Percentiles rank a stretch among this genome's conserved stretches.
These are phyloP conservation scores for Toxonevra muliebris DNA, from an alignment of 2,888 invertebrate genomes.

Conservation along the genomic window DNA sequence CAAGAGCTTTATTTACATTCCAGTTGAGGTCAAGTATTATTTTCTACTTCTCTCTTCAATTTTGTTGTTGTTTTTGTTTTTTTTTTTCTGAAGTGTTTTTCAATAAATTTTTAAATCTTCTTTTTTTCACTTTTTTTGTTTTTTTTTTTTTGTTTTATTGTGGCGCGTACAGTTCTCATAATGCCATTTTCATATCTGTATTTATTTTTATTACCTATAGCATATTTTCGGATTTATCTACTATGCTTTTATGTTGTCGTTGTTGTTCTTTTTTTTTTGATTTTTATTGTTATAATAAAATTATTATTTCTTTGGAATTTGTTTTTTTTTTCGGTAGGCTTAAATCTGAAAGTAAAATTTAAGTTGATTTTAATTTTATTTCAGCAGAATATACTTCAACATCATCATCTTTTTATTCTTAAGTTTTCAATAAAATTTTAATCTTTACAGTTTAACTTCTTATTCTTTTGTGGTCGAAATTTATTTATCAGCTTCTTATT, in stretches of 20 bases:
- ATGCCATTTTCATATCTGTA: slow-evolving; percentile 2
- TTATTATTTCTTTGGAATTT: neutral
- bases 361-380: neutral
- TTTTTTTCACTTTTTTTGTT: neutral
- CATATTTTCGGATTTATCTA: neutral
- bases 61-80: neutral
- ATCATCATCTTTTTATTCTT: no score
- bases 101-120: slow-evolving; percentile 26
- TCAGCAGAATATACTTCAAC: no score
- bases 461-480: no score
- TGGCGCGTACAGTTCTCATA: neutral
- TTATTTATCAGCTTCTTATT: no score
- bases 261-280: neutral
- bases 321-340: neutral
- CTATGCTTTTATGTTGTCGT: neutral
- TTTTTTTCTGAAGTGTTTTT: slow-evolving; percentile 27
- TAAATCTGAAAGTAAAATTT: neutral
- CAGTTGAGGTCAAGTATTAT: slow-evolving; percentile 37
- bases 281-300: slow-evolving; percentile 2
- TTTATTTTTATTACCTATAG: slow-evolving; percentile 6
- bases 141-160: neutral
- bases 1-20: slow-evolving; percentile 40
- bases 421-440: no score
- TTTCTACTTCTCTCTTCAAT: slow-evolving; percentile 24
- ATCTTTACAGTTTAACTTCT: no score